Evolutionary conservation across 2,797 vertebrate genomes (phyloP).

Genomic region (Myotis planiceps): DNA sequence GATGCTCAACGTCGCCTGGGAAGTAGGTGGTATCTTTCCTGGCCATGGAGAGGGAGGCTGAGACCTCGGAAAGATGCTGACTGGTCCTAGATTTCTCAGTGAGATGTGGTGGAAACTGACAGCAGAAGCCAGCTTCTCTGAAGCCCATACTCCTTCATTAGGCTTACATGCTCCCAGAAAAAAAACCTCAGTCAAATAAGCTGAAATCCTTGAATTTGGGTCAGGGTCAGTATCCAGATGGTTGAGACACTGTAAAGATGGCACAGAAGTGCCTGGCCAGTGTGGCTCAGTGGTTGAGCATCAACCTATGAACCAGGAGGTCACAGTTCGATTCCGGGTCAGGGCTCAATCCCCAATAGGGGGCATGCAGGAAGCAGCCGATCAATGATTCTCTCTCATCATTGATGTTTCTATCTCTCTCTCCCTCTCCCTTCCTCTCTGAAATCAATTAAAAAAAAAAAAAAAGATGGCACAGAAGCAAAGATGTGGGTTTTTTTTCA

Average conservation of each 20-base stretch:
- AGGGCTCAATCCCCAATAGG: too few relatives aligned
- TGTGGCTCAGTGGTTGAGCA: too few relatives aligned
- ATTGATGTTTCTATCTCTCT: too few relatives aligned
- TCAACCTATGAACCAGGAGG: too few relatives aligned
- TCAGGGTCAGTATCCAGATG: not conserved
- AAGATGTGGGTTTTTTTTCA: not conserved
- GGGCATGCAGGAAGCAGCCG: too few relatives aligned
- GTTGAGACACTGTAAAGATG: not conserved
- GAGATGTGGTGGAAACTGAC: not conserved
- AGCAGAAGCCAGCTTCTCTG: not conserved
- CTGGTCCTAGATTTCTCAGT: not conserved
- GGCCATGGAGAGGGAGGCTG: not conserved
- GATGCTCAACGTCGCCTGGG: not conserved
- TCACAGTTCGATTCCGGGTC: too few relatives aligned
- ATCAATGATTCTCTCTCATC: too few relatives aligned
- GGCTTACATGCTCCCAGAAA: not conserved
- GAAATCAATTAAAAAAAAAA: too few relatives aligned
- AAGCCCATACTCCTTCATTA: not conserved
- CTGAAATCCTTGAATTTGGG: not conserved
- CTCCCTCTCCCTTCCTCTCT: too few relatives aligned
- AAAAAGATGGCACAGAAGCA: not conserved
- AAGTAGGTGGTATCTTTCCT: not conserved
- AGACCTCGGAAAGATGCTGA: not conserved
- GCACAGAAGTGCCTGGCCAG: not conserved
- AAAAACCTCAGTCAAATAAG: not conserved